Conservation (phyloP, 2,797 vertebrate genomes). For the Carapus acus region DNA sequence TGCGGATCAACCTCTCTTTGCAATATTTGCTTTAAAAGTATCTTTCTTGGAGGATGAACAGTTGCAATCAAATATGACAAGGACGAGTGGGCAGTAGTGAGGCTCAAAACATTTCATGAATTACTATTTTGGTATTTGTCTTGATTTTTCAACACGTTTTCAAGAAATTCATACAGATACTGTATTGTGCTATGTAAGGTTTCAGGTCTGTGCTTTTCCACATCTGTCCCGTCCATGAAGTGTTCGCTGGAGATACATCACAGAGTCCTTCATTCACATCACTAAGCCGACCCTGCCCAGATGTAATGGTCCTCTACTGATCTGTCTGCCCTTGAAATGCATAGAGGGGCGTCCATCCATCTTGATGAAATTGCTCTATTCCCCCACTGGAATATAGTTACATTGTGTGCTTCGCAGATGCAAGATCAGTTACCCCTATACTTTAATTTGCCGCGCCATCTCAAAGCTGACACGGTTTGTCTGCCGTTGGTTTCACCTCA, state of each 20-base stretch:
- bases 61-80: background rate
- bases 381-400: slow-evolving; percentile 25
- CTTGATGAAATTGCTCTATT: slow-evolving; percentile 20
- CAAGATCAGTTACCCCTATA: slow-evolving; percentile 32
- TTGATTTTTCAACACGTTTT: background rate
- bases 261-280: slow-evolving; percentile 22
- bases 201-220: background rate
- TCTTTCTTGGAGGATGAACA: background rate
- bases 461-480: slow-evolving; percentile 48
- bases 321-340: slow-evolving; percentile 49
- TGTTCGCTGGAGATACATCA: background rate
- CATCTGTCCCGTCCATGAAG: background rate
- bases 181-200: background rate
- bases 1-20: background rate
- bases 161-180: background rate
- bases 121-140: background rate
- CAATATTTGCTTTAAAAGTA: slow-evolving; percentile 8
- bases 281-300: slow-evolving; percentile 21
- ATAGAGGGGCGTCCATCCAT: slow-evolving; percentile 31
- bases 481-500: slow-evolving; percentile 45
- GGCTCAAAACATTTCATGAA: background rate
- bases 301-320: slow-evolving; percentile 39
- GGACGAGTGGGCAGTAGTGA: background rate
- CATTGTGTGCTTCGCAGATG: slow-evolving; percentile 26
- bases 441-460: slow-evolving; percentile 50